phyloP scores from a whole-genome alignment of 2,113 vertebrate genomes.

The Pelmatolapia mariae region DNA sequence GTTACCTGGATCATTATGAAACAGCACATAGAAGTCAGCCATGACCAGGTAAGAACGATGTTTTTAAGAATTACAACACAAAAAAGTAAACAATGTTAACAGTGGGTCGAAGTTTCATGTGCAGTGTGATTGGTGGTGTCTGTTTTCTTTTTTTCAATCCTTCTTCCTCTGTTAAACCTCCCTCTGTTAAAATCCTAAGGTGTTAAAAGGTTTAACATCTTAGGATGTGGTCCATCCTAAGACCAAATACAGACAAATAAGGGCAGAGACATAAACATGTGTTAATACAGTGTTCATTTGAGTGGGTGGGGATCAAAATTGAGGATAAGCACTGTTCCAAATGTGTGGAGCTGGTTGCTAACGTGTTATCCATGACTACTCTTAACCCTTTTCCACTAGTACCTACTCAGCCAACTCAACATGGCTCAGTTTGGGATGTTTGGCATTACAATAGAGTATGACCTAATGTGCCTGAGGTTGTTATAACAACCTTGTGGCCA shows the following conservation, averaged over 20 bases:
- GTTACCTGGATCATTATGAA: conserved; percentile 97
- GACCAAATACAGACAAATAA: background rate
- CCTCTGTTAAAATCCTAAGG: background rate
- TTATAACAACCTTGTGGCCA: background rate
- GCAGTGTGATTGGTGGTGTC: background rate
- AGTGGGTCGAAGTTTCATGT: background rate
- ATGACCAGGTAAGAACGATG: conserved; percentile 79
- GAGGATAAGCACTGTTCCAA: background rate
- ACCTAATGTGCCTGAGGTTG: background rate
- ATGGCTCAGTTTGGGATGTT: background rate
- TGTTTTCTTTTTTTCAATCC: background rate
- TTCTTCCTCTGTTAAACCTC: background rate
- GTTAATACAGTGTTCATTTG: too few species aligned
- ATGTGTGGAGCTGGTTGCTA: background rate
- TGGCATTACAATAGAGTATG: background rate
- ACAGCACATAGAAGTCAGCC: conserved; percentile 87
- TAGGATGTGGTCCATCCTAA: background rate
- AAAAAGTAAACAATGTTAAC: background rate
- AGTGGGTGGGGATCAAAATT: background rate
- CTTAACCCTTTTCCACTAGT: background rate
- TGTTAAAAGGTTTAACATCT: background rate
- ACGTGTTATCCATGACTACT: background rate
- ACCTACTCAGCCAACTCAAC: background rate
- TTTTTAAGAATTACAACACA: background rate
- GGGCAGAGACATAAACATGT: background rate